These are phyloP conservation scores for Nemurella pictetii DNA, from an alignment of 2,888 invertebrate genomes.

Conservation along the genomic window DNA sequence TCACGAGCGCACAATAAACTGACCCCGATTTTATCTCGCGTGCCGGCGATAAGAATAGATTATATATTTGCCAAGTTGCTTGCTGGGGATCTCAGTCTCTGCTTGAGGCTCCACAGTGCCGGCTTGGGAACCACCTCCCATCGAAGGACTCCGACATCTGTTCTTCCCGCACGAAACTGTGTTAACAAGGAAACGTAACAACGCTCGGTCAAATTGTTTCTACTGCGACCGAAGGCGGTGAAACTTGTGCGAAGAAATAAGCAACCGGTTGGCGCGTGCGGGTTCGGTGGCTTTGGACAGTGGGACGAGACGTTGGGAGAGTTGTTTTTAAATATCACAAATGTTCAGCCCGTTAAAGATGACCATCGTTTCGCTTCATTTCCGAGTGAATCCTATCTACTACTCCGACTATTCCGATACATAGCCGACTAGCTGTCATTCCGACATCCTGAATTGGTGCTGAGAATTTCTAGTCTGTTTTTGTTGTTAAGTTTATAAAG, in stretches of 20 bases:
- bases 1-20: background rate
- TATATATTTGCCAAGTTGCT: background rate
- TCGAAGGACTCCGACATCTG: background rate
- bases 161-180: background rate
- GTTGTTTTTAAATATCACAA: background rate
- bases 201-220: background rate
- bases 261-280: background rate
- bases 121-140: background rate
- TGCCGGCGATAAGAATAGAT: background rate
- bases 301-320: background rate
- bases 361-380: slow-evolving; percentile 45
- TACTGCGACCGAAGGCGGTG: background rate
- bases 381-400: slow-evolving; percentile 66
- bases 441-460: background rate
- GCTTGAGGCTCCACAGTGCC: background rate
- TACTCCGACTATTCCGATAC: slow-evolving; percentile 72
- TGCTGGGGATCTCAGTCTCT: slow-evolving; percentile 8
- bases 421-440: background rate
- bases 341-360: slow-evolving; percentile 35
- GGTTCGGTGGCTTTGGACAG: background rate
- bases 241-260: background rate
- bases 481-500: slow-evolving; percentile 30
- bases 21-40: background rate
- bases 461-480: background rate
- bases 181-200: background rate